These are phyloP conservation scores for Stenolophus ochropezus DNA, from an alignment of 2,888 invertebrate species.

Conservation along the genomic window DNA sequence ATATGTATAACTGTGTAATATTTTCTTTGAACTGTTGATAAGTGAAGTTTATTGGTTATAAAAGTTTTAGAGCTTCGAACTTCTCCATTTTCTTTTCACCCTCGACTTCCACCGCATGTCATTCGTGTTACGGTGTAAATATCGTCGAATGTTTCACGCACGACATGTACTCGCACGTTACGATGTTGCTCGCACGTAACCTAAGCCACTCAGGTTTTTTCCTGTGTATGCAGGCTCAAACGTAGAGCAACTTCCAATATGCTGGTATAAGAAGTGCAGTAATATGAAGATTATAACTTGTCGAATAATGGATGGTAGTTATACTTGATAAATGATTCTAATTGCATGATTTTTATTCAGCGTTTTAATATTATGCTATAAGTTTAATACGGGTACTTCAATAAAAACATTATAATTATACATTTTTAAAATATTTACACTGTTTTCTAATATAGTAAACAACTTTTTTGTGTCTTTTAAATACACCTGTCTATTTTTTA, in stretches of 20 bases:
- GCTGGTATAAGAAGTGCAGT: neutral
- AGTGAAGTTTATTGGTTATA: too few species aligned
- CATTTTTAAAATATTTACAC: too few species aligned
- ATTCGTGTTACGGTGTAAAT: slow-evolving; percentile 9
- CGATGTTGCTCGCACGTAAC: slow-evolving; percentile 16
- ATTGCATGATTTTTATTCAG: neutral
- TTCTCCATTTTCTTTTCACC: neutral
- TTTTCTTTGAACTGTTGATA: too few species aligned
- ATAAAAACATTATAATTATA: neutral
- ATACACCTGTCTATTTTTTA: too few species aligned
- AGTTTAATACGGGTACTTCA: neutral
- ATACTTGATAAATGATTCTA: neutral
- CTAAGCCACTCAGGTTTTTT: neutral
- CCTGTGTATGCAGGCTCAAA: neutral
- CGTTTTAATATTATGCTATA: neutral
- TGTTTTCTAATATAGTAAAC: too few species aligned
- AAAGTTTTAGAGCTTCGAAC: neutral
- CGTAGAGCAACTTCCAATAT: neutral
- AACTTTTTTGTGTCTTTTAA: too few species aligned
- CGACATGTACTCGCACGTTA: slow-evolving; percentile 36
- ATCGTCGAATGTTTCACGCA: slow-evolving; percentile 29
- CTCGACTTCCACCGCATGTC: neutral
- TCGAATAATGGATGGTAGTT: neutral
- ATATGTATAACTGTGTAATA: too few species aligned
- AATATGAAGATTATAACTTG: neutral